phyloP scores from a whole-genome alignment of 1,140 invertebrate genomes.

The Drosophila saltans region DNA sequence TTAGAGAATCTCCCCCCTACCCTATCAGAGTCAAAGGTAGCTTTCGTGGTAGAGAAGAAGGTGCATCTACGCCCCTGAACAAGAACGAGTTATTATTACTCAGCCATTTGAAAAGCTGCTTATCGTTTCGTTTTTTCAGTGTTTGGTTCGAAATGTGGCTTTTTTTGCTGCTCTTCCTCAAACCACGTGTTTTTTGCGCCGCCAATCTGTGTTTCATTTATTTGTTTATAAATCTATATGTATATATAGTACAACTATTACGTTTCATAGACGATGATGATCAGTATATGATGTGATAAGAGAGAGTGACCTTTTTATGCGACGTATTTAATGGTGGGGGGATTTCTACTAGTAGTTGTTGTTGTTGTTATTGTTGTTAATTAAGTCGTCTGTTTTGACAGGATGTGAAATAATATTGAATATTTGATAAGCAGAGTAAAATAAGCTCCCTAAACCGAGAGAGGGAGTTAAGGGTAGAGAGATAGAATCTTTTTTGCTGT shows the following conservation, averaged over 20 bases:
- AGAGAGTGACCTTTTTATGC: constrained; percentile 41
- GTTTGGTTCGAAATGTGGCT: constrained; percentile 8
- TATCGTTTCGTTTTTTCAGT: not conserved
- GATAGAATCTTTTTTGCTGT: not conserved
- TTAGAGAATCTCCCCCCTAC: not conserved
- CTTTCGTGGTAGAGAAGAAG: not conserved
- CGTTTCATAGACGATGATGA: not conserved
- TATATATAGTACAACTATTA: not conserved
- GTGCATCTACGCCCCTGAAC: constrained; percentile 18
- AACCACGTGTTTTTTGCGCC: constrained; percentile 7
- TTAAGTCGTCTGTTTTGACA: constrained; percentile 43
- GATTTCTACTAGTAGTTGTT: constrained; percentile 38
- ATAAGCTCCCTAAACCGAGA: not conserved
- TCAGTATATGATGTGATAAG: constrained; percentile 41
- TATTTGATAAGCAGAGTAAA: constrained; percentile 16
- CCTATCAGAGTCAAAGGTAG: too few relatives aligned
- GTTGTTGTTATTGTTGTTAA: constrained; percentile 37
- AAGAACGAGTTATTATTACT: constrained; percentile 24
- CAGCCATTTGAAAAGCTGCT: constrained; percentile 22
- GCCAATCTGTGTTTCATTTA: not conserved
- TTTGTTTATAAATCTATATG: constrained; percentile 6
- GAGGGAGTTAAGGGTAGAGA: not conserved
- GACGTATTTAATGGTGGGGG: constrained; percentile 35
- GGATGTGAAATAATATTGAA: constrained; percentile 19
- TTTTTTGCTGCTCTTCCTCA: constrained; percentile 4